phyloP scores from a whole-genome alignment of 2,113 vertebrate genomes.

The Bubalus kerabau region DNA sequence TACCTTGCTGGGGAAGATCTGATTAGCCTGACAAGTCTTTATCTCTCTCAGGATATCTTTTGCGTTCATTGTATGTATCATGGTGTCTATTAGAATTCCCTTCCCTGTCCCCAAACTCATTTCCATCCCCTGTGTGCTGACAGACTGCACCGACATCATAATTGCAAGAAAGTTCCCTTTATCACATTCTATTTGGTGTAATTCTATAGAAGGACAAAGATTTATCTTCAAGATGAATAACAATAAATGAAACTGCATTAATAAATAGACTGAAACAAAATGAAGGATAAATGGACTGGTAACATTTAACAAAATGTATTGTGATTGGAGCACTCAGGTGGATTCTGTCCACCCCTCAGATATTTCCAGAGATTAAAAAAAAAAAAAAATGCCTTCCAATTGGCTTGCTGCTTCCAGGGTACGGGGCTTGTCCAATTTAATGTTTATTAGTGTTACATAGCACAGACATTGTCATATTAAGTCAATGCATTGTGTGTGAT shows the following conservation, averaged over 20 bases:
- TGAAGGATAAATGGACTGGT: conserved; percentile 74
- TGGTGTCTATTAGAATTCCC: conserved; percentile 87
- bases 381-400: conserved; percentile 54
- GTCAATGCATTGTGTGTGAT: conserved; percentile 78
- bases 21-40: conserved; percentile 89
- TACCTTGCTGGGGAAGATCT: conserved; percentile 86
- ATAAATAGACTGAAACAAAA: conserved; percentile 84
- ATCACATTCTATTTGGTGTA: conserved; percentile 87
- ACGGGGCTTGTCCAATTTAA: conserved; percentile 79
- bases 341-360: conserved; percentile 78
- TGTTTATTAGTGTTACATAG: conserved; percentile 83
- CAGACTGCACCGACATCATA: conserved; percentile 85
- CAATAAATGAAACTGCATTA: conserved; percentile 83
- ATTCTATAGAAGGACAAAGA: conserved; percentile 86
- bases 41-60: conserved; percentile 82
- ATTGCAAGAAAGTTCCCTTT: conserved; percentile 87
- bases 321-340: conserved; percentile 81
- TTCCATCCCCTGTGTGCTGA: conserved; percentile 84
- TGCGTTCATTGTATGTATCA: conserved; percentile 84
- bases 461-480: conserved; percentile 80
- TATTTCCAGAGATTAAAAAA: conserved; percentile 50
- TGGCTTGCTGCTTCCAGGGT: conserved; percentile 74
- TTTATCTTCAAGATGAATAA: conserved; percentile 85
- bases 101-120: conserved; percentile 85
- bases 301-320: conserved; percentile 78